phyloP scores from a whole-genome alignment of 2,113 vertebrate genomes.

The Athene cunicularia region DNA sequence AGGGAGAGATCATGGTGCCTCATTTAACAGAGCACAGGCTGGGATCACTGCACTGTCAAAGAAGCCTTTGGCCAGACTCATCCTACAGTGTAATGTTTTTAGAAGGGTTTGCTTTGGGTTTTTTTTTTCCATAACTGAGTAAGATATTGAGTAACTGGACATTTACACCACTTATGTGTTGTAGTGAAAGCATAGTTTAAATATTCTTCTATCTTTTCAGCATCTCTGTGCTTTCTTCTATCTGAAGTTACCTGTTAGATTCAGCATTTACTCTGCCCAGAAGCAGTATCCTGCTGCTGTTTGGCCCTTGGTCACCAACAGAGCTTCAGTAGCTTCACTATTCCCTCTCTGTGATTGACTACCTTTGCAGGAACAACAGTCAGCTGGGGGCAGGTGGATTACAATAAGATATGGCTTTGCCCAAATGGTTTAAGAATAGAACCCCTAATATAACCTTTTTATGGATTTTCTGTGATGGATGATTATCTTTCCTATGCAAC shows the following conservation, averaged over 20 bases:
- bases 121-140: background rate
- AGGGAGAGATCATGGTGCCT: background rate
- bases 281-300: constrained; percentile 26
- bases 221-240: background rate
- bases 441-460: background rate
- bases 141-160: background rate
- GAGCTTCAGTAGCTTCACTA: background rate
- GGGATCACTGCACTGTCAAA: background rate
- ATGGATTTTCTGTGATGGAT: background rate
- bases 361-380: background rate
- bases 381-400: background rate
- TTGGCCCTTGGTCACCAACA: background rate
- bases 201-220: background rate
- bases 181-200: background rate
- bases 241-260: background rate
- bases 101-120: background rate
- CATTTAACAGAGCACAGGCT: background rate
- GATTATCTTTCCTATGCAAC: background rate
- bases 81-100: background rate
- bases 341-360: background rate
- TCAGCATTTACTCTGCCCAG: background rate
- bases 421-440: constrained; percentile 9
- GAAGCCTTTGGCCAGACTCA: background rate
- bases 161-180: background rate
- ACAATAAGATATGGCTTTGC: background rate